Percentiles rank a stretch among this genome's conserved stretches.
Evolutionary conservation across 2,888 invertebrate species (phyloP).

Genomic region (Agrenia bidenticulata): DNA sequence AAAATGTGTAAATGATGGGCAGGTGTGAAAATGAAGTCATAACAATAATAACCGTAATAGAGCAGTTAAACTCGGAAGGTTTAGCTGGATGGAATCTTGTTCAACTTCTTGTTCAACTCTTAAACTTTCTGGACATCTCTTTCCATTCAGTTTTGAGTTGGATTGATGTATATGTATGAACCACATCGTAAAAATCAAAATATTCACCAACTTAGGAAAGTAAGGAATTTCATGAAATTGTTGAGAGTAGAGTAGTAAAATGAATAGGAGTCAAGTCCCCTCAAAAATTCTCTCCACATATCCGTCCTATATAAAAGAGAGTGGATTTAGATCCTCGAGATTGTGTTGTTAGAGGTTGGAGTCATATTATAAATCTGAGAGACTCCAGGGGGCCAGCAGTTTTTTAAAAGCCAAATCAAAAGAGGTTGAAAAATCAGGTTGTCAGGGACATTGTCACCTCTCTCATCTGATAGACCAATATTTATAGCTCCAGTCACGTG

Average conservation of each 20-base stretch:
- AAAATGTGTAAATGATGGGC: conserved; percentile 33
- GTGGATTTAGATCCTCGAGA: conserved; percentile 5
- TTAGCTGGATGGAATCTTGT: neutral
- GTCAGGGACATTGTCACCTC: conserved; percentile 51
- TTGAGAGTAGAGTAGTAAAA: no score
- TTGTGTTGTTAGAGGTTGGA: neutral
- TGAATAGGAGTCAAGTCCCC: no score
- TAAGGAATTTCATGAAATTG: no score
- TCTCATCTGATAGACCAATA: conserved; percentile 49
- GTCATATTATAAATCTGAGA: conserved; percentile 19
- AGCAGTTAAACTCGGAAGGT: conserved; percentile 20
- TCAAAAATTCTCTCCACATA: no score
- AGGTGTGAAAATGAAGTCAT: conserved; percentile 48
- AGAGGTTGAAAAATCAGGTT: conserved; percentile 49
- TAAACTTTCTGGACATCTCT: neutral
- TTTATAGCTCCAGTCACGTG: conserved; percentile 52
- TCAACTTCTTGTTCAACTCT: neutral
- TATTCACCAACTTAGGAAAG: no score
- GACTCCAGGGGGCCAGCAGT: conserved; percentile 23
- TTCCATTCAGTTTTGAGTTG: no score
- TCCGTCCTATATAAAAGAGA: no score
- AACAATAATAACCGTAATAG: conserved; percentile 43
- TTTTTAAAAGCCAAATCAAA: conserved; percentile 14
- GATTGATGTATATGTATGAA: no score
- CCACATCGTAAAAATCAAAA: no score